A percentile compares a stretch with the other conserved stretches of the same genome.
Conservation (phyloP, 2,113 vertebrate species). For the Cheilinus undulatus region DNA sequence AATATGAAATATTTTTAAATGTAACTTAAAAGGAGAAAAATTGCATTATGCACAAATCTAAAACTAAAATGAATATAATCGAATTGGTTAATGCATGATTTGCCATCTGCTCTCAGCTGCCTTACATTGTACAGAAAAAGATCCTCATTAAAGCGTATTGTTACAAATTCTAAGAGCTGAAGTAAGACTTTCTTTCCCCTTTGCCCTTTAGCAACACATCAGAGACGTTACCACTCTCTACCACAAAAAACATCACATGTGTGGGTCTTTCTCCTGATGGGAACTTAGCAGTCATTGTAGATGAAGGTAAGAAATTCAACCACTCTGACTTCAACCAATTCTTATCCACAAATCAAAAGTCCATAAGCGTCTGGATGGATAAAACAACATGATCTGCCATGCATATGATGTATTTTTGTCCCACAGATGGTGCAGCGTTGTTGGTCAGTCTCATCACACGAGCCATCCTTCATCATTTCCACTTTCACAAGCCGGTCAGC, state of each 20-base stretch:
- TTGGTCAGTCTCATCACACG: constrained; percentile 90
- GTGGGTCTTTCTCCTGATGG: constrained; percentile 93
- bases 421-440: constrained; percentile 90
- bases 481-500: constrained; percentile 94
- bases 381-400: no score
- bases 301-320: constrained; percentile 87
- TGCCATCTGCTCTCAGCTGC: no score
- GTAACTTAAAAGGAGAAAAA: no score
- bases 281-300: constrained; percentile 89
- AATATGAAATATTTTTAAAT: no score
- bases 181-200: neutral
- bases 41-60: no score
- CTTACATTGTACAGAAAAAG: no score
- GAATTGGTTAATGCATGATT: no score
- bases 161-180: no score
- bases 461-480: constrained; percentile 90
- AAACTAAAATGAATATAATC: no score
- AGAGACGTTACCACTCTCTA: constrained; percentile 89
- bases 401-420: neutral
- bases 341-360: no score
- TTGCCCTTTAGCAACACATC: constrained; percentile 89
- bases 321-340: no score
- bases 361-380: neutral
- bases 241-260: constrained; percentile 89
- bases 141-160: no score